These are phyloP conservation scores for Zhuqinia jingwanae DNA, from an alignment of 2,888 invertebrate genomes.

Conservation along the genomic window DNA sequence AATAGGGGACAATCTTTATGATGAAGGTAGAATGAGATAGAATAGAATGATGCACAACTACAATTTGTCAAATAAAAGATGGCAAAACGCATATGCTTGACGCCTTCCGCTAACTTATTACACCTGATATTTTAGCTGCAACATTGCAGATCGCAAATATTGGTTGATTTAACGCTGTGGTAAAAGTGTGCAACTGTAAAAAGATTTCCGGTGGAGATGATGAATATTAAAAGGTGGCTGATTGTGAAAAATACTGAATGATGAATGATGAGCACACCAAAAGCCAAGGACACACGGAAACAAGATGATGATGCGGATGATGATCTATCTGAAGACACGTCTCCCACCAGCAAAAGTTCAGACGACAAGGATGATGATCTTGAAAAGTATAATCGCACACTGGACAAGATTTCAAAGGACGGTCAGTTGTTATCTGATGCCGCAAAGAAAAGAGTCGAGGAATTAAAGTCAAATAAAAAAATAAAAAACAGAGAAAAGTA, in stretches of 20 bases:
- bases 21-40: not conserved
- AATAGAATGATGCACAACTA: not conserved
- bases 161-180: too few relatives aligned
- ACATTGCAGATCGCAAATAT: too few relatives aligned
- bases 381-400: not conserved
- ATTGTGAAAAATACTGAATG: too few relatives aligned
- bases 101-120: too few relatives aligned
- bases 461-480: not conserved
- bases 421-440: not conserved
- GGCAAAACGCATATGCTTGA: too few relatives aligned
- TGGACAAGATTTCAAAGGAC: constrained; percentile 3
- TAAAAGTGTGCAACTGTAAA: too few relatives aligned
- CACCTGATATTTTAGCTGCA: too few relatives aligned
- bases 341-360: not conserved
- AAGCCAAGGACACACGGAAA: not conserved
- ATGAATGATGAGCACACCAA: not conserved
- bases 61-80: too few relatives aligned
- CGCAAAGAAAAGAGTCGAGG: not conserved
- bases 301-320: not conserved
- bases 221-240: too few relatives aligned
- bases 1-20: not conserved
- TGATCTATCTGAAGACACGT: not conserved
- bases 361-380: not conserved
- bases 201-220: too few relatives aligned
- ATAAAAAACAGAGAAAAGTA: not conserved